Base-by-base conservation (phyloP, 2,113 vertebrate genomes). In the Paramormyrops kingsleyae region DNA sequence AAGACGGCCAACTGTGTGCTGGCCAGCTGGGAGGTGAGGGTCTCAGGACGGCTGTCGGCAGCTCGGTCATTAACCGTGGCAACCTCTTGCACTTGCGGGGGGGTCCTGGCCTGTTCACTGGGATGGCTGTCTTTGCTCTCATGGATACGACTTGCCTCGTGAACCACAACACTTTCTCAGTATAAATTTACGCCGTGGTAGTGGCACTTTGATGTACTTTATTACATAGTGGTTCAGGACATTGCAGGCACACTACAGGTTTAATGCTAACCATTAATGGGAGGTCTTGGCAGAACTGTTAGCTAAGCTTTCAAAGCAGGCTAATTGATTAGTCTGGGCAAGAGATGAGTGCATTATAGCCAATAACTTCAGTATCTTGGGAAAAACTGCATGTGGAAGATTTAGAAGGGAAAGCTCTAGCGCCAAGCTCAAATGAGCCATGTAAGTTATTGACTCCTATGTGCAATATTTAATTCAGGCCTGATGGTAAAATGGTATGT, bases 1-100 rank as follows among this genome's bases (percentile, higher is more conserved):
- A 97, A 94, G 92, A 94, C 93, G 4, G 94, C 96, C 35, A 95
- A 93, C 0, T 96, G 94, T 88, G 94, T 95, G 56, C 91, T 94
- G n/a, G 93, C 94, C 77, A 94, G 92, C 0, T 97, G 97, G 96
- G 95, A 94, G 95, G 96, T 97, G 93, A 74, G 95, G 19, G 15
- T 35, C 5, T 24, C 53, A 10, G 17, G 13, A n/a, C 17, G 35
- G 49, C 46, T n/a, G 39, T 44, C 15, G 5, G 5, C 35, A 42
- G 77, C 35, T 8, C 35, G 15, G n/a, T 31, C 62, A 31, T 31
- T 70, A 4, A 27, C 24, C 59, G 59, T 62, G 59, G 59, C 59
- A 27, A 9, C 62, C 62, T 62, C 59, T 10, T 27, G 24, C 2
- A n/a, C 59, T 66, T 66, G 59, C 24, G 27, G n/a, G 62, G 62